Conservation (phyloP, 2,888 invertebrate genomes). For the Stenotaenia linearis region DNA sequence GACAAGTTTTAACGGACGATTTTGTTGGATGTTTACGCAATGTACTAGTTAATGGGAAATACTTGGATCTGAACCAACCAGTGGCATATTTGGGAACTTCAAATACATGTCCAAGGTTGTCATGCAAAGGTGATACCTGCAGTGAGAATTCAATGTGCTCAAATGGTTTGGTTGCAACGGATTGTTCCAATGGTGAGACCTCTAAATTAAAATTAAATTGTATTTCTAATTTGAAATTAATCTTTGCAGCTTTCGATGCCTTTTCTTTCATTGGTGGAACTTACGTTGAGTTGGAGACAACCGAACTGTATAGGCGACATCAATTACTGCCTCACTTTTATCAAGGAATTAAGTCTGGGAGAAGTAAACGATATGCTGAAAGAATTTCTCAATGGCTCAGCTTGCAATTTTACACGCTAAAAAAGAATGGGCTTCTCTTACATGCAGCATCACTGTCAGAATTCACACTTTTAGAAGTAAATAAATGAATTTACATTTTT, state of each 20-base stretch:
- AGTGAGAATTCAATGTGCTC: conserved; percentile 53
- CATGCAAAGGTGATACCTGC: conserved; percentile 51
- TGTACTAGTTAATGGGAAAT: conserved; percentile 77
- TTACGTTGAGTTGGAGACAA: conserved; percentile 65
- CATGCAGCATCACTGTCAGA: conserved; percentile 82
- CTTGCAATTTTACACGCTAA: conserved; percentile 73
- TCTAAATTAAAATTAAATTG: background rate
- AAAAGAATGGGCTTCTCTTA: conserved; percentile 71
- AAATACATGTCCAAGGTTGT: conserved; percentile 67
- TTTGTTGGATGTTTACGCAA: conserved; percentile 91
- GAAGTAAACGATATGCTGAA: conserved; percentile 53
- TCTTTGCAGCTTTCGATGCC: conserved; percentile 61
- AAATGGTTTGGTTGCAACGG: conserved; percentile 63
- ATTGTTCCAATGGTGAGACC: conserved; percentile 58
- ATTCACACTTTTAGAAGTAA: conserved; percentile 70
- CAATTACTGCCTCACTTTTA: conserved; percentile 75
- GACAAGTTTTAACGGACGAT: conserved; percentile 85
- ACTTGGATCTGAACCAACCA: conserved; percentile 73
- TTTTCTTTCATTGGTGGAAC: conserved; percentile 72
- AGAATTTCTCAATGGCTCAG: conserved; percentile 64
- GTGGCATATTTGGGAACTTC: conserved; percentile 65
- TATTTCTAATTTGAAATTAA: conserved; percentile 24
- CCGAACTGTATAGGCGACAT: conserved; percentile 79
- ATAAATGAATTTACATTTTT: conserved; percentile 33
- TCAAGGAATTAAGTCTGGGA: conserved; percentile 58